These are phyloP conservation scores for Ailurus styani DNA, from an alignment of 2,113 vertebrate genomes.

Conservation along the genomic window DNA sequence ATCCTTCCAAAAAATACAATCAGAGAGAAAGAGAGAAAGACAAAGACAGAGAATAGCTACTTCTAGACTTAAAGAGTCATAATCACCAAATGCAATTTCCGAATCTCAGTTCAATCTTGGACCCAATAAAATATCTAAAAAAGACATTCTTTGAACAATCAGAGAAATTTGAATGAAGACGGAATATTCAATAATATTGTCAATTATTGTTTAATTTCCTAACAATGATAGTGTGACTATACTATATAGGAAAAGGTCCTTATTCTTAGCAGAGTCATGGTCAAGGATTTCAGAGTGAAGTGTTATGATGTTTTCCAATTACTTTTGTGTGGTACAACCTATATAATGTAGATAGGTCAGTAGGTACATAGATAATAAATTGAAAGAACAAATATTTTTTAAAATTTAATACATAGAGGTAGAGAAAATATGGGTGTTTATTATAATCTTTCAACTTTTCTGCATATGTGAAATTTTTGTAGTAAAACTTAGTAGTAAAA, in stretches of 20 bases:
- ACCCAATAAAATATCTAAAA: background rate
- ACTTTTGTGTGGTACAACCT: background rate
- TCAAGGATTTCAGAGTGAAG: background rate
- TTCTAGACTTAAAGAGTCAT: background rate
- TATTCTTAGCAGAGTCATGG: background rate
- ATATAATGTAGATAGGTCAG: background rate
- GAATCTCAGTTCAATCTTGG: background rate
- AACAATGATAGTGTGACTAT: background rate
- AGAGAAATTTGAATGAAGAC: background rate
- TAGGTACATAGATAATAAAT: background rate
- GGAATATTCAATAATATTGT: background rate
- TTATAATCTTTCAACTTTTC: background rate
- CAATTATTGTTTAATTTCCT: background rate
- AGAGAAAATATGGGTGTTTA: background rate
- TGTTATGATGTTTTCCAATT: background rate
- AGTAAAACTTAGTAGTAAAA: background rate
- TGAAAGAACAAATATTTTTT: background rate
- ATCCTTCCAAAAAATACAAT: background rate
- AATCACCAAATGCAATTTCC: background rate
- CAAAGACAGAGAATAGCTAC: background rate
- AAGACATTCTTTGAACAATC: background rate
- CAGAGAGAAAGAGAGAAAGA: background rate
- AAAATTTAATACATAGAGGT: background rate
- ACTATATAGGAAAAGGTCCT: background rate
- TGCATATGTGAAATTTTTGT: background rate